Base-by-base conservation (phyloP, 1,140 invertebrate species). In the Psix sp. region DNA sequence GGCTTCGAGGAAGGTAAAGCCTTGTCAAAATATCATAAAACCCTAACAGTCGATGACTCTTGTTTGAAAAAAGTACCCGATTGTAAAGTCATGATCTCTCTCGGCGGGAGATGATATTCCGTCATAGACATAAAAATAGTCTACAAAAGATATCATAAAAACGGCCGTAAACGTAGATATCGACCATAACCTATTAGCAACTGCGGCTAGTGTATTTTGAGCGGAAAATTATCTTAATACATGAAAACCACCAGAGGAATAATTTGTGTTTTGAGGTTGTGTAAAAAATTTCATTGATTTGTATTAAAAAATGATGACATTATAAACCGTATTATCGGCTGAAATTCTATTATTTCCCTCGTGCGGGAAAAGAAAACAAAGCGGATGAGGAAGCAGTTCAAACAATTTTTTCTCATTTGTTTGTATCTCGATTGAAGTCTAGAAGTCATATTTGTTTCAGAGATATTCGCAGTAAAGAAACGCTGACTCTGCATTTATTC, bases 11-110 rank as follows among this genome's bases (percentile, higher is more conserved):
- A 66, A 48, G 21, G 51, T 17, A 43, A 36, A 54, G 48, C 51
- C 63, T 70, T 66, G 65, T 70, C 65, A 74, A 74, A 77, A 74
- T 74, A 73, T 54, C 51, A 57, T 77, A 77, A 76, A 67, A 56
- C 43, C 13, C 42, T 72, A 46, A 20, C 42, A 26, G 38, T 14
- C 40, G 16, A 40, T 65, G 48, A 51, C 57, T 48, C 39, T 13
- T 39, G 39, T 42, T 17, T 21, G 35, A 72, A 71, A 73, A 76
- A 67, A 65, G 40, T 42, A 42, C 33, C 26, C 39, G 49, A 38
- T 74, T 67, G 57, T 77, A 77, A 77, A 77, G 35, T 73, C 51
- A 77, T 77, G 68, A 77, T 77, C 63, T 51, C 6, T 29, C 39
- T 31, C 62, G 14, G 14, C 31, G 33, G 42, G 56, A 54, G 48